Evolutionary conservation across 1,140 invertebrate genomes (phyloP).

Genomic region (Grapholita molesta): DNA sequence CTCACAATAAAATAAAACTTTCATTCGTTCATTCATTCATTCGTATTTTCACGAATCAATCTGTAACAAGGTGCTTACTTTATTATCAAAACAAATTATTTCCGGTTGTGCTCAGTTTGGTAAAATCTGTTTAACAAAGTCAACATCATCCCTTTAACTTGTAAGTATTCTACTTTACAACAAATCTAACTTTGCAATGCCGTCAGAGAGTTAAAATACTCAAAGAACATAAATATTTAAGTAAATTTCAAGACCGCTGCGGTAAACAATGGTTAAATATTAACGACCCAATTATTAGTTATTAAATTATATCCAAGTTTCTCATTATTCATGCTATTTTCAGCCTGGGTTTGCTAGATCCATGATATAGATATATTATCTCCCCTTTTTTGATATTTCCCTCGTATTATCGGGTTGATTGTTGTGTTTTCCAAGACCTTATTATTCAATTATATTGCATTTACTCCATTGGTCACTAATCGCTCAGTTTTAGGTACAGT

Average conservation of each 20-base stretch:
- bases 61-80: neutral
- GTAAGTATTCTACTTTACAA: neutral
- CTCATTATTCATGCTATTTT: conserved; percentile 25
- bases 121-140: neutral
- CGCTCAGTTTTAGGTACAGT: no score
- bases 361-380: no score
- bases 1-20: no score
- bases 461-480: no score
- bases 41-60: neutral
- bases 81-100: neutral
- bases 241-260: neutral
- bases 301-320: neutral
- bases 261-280: conserved; percentile 9
- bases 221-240: neutral
- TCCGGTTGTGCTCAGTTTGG: neutral
- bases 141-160: neutral
- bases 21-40: neutral
- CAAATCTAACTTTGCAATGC: conserved; percentile 3
- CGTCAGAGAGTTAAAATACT: neutral
- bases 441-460: no score
- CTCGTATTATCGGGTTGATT: no score
- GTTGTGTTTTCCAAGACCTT: no score
- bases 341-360: no score
- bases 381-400: no score
- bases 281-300: neutral